Conservation (phyloP, 2,888 invertebrate species). For the Proisotoma minuta region DNA sequence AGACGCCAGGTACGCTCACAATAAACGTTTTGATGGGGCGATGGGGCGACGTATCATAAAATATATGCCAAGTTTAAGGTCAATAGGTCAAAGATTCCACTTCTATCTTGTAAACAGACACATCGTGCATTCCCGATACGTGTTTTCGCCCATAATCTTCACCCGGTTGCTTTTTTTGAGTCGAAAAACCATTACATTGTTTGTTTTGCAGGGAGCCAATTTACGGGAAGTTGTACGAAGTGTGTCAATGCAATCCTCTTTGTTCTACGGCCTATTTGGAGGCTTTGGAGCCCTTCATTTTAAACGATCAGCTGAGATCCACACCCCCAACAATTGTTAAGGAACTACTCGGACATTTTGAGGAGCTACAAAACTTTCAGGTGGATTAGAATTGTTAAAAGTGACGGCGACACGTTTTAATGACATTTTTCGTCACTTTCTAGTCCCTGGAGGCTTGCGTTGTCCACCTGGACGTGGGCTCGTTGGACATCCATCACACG, state of each 20-base stretch:
- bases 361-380: slow-evolving; percentile 58
- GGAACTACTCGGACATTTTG: slow-evolving; percentile 65
- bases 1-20: slow-evolving; percentile 54
- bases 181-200: slow-evolving; percentile 32
- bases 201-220: slow-evolving; percentile 58
- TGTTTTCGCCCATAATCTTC: too few species aligned
- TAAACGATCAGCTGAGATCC: slow-evolving; percentile 59
- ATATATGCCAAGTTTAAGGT: too few species aligned
- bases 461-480: slow-evolving; percentile 66
- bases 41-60: too few species aligned
- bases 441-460: slow-evolving; percentile 65
- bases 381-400: slow-evolving; percentile 32
- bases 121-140: too few species aligned
- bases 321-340: slow-evolving; percentile 69
- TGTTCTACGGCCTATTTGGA: slow-evolving; percentile 64
- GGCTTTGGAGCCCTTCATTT: slow-evolving; percentile 66
- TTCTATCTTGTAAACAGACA: too few species aligned
- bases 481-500: slow-evolving; percentile 71
- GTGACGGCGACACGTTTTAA: neutral
- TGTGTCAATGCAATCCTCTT: slow-evolving; percentile 57
- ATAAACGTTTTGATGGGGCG: too few species aligned
- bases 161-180: too few species aligned
- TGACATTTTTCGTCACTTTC: neutral
- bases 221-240: slow-evolving; percentile 63
- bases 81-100: too few species aligned